Conservation (phyloP, 2,113 vertebrate species). For the Brachirus orientalis region DNA sequence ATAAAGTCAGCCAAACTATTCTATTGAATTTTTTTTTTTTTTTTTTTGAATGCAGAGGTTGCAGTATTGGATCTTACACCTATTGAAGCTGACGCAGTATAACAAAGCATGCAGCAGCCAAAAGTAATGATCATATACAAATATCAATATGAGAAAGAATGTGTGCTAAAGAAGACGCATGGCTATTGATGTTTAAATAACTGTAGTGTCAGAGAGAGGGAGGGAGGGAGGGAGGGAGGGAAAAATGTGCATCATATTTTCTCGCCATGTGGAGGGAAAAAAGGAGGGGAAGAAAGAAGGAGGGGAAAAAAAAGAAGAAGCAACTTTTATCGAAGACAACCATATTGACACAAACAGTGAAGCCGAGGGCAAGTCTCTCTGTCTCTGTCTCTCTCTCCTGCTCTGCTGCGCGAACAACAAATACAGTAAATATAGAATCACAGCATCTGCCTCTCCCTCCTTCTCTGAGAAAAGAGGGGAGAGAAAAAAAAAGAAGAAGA, state of each 20-base stretch:
- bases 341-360: slow-evolving; percentile 64
- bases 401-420: no score
- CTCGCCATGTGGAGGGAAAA: slow-evolving; percentile 43
- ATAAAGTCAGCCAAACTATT: slow-evolving; percentile 43
- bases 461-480: slow-evolving; percentile 25
- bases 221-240: slow-evolving; percentile 38
- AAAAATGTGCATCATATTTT: slow-evolving; percentile 73
- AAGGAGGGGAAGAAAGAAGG: slow-evolving; percentile 1
- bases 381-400: no score
- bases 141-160: slow-evolving; percentile 85
- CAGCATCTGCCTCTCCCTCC: slow-evolving; percentile 59
- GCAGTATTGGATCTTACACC: slow-evolving; percentile 81
- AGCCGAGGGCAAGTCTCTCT: slow-evolving; percentile 63
- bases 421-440: slow-evolving; percentile 74
- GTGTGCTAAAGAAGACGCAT: slow-evolving; percentile 84
- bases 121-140: slow-evolving; percentile 86
- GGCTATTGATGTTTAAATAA: slow-evolving; percentile 86
- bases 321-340: slow-evolving; percentile 76
- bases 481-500: slow-evolving; percentile 3
- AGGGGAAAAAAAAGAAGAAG: slow-evolving; percentile 22
- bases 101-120: slow-evolving; percentile 75
- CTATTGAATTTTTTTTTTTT: slow-evolving; percentile 60
- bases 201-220: slow-evolving; percentile 78
- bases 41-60: slow-evolving; percentile 71
- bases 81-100: slow-evolving; percentile 78